These are phyloP conservation scores for Piliocolobus tephrosceles DNA, from an alignment of 2,113 vertebrate genomes.

Conservation along the genomic window DNA sequence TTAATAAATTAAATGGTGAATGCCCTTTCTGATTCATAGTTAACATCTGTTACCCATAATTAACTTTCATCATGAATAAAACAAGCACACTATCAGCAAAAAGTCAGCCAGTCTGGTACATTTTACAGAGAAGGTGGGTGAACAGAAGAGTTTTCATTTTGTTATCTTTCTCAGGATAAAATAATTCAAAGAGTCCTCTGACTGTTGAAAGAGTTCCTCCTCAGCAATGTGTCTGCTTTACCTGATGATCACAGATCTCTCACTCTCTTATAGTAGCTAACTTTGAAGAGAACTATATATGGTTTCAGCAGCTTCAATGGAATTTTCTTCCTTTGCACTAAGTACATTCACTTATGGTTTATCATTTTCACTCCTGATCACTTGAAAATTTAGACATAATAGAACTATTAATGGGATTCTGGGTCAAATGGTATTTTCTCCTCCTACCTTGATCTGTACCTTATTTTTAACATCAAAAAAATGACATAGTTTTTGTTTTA, in stretches of 20 bases:
- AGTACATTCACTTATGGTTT: neutral
- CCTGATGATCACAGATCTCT: neutral
- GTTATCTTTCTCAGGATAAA: neutral
- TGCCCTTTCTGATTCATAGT: conserved; percentile 35
- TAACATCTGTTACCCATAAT: conserved; percentile 56
- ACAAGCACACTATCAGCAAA: neutral
- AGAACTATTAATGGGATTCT: neutral
- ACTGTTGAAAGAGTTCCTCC: neutral
- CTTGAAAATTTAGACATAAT: conserved; percentile 13
- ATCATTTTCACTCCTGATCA: neutral
- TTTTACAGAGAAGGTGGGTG: neutral
- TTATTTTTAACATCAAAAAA: neutral
- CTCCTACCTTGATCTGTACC: neutral
- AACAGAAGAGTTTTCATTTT: neutral
- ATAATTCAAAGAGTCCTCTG: neutral
- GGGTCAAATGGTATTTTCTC: neutral
- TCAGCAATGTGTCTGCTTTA: neutral
- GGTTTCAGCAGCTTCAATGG: neutral
- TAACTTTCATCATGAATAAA: conserved; percentile 53
- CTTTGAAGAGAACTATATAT: neutral
- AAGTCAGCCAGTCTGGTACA: neutral
- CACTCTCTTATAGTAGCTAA: too few relatives aligned
- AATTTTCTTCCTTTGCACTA: neutral
- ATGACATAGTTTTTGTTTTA: neutral
- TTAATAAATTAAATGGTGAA: conserved; percentile 43